Conservation (phyloP, 1,140 invertebrate genomes). For the Drosophila lacteicornis region DNA sequence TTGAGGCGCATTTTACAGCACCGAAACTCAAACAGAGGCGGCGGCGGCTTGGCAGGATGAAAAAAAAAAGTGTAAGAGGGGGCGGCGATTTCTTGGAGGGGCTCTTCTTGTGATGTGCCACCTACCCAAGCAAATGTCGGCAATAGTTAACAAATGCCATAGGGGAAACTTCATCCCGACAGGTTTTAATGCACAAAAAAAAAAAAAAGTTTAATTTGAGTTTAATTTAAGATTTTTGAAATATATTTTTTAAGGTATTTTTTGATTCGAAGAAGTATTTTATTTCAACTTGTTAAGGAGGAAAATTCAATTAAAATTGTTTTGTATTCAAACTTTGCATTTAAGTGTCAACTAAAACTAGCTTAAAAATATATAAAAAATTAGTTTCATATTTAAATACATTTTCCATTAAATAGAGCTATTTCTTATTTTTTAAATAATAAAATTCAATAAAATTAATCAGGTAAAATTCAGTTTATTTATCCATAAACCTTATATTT, state of each 20-base stretch:
- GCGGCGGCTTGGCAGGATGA: slow-evolving; percentile 3
- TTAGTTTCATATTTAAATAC: too few relatives aligned
- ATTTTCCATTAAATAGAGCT: too few relatives aligned
- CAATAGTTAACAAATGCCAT: slow-evolving; percentile 73
- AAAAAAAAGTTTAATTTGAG: neutral
- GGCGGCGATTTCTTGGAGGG: neutral
- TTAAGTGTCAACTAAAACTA: too few relatives aligned
- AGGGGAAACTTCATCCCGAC: slow-evolving; percentile 15
- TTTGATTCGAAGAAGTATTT: too few relatives aligned
- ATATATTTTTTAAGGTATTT: neutral
- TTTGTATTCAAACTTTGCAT: too few relatives aligned
- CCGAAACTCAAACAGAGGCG: slow-evolving; percentile 69
- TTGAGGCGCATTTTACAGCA: slow-evolving; percentile 75
- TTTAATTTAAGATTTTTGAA: too few relatives aligned
- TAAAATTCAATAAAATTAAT: too few relatives aligned
- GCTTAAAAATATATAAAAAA: too few relatives aligned
- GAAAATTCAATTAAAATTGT: too few relatives aligned
- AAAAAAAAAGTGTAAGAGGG: neutral
- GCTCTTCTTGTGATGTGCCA: slow-evolving; percentile 8
- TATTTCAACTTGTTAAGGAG: too few relatives aligned
- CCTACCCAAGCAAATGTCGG: slow-evolving; percentile 56
- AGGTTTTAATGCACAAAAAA: neutral
- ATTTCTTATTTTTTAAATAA: too few relatives aligned
- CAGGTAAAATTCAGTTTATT: too few relatives aligned
- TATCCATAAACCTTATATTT: neutral